Percentiles rank a stretch among this genome's conserved stretches.
Conservation (phyloP, 2,113 vertebrate species). For the Damaliscus lunatus region DNA sequence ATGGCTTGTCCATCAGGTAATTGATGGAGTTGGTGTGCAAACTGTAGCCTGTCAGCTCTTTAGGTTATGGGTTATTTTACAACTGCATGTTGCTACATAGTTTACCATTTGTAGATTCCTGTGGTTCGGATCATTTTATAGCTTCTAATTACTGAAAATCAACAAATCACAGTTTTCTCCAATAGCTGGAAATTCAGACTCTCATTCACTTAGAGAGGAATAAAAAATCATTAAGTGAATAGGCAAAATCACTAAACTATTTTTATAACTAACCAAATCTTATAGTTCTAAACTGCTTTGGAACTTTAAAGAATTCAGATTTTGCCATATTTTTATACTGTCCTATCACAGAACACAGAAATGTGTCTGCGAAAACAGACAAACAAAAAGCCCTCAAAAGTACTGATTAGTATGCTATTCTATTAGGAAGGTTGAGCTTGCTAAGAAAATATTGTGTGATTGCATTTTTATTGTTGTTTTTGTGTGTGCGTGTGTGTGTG, state of each 20-base stretch:
- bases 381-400: background rate
- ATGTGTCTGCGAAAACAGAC: background rate
- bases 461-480: background rate
- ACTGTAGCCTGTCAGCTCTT: background rate
- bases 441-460: background rate
- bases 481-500: background rate
- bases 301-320: background rate
- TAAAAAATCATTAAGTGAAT: background rate
- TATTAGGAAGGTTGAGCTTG: background rate
- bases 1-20: background rate
- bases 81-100: background rate
- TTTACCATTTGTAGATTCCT: background rate
- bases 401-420: background rate
- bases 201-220: background rate
- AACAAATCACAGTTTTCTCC: background rate
- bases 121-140: background rate
- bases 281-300: background rate
- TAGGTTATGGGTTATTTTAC: background rate
- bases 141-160: conserved; percentile 1
- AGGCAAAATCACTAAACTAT: background rate
- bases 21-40: background rate
- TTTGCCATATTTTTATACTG: background rate
- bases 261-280: background rate
- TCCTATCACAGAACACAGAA: background rate
- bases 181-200: background rate